phyloP scores from a whole-genome alignment of 1,140 invertebrate species.

The Cephus cinctus region DNA sequence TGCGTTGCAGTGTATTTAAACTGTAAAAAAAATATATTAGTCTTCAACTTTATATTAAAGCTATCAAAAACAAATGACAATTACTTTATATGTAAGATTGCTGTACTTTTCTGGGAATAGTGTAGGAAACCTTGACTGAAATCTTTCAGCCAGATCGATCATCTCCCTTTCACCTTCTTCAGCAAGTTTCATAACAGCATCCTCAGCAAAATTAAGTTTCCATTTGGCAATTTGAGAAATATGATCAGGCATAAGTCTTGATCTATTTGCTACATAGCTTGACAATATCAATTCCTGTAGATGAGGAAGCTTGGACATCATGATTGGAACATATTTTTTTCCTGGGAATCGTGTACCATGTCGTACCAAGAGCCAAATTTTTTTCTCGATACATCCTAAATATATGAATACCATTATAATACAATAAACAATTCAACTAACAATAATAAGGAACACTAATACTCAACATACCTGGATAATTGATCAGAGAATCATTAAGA shows the following conservation, averaged over 20 bases:
- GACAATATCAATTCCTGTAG: conserved; percentile 56
- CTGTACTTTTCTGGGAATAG: conserved; percentile 60
- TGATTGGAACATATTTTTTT: conserved; percentile 53
- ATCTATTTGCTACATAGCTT: conserved; percentile 34
- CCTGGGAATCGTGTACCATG: conserved; percentile 70
- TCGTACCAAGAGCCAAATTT: conserved; percentile 66
- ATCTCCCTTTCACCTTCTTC: conserved; percentile 69
- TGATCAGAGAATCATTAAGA: conserved; percentile 52
- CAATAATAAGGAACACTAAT: conserved; percentile 13
- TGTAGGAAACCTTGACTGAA: conserved; percentile 63
- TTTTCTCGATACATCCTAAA: conserved; percentile 61
- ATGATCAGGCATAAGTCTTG: conserved; percentile 41
- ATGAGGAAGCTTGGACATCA: conserved; percentile 52
- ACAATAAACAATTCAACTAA: conserved; percentile 6
- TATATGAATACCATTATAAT: conserved; percentile 15
- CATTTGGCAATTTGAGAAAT: conserved; percentile 56
- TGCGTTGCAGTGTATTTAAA: conserved; percentile 76
- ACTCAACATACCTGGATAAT: conserved; percentile 55
- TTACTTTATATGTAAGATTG: conserved; percentile 61
- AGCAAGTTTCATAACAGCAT: conserved; percentile 58
- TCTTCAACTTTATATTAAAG: neutral
- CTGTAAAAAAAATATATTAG: conserved; percentile 45
- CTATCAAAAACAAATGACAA: conserved; percentile 8
- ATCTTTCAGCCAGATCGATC: conserved; percentile 63
- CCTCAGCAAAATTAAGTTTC: conserved; percentile 46